phyloP scores from a whole-genome alignment of 2,888 invertebrate genomes.

The Iphiclides podalirius region DNA sequence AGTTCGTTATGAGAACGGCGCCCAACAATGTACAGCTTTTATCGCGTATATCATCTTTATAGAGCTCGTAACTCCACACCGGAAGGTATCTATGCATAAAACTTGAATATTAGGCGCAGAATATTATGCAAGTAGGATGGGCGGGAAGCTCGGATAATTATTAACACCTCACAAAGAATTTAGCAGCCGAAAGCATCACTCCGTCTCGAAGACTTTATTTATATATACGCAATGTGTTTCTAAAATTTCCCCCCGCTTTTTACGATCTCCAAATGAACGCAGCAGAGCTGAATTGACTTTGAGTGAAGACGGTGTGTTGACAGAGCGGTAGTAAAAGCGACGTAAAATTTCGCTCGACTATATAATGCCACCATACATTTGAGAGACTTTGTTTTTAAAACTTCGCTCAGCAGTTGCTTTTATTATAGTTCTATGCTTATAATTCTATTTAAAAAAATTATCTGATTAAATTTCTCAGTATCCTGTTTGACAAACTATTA shows the following conservation, averaged over 20 bases:
- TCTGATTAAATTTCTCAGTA: no score
- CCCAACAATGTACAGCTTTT: constrained; percentile 16
- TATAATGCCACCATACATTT: constrained; percentile 10
- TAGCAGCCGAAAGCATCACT: constrained; percentile 1
- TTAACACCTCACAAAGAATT: constrained; percentile 20
- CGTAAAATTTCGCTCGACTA: constrained; percentile 17
- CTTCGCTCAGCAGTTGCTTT: neutral
- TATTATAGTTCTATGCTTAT: no score
- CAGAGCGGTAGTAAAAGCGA: constrained; percentile 15
- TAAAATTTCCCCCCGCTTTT: constrained; percentile 10
- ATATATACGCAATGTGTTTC: constrained; percentile 13
- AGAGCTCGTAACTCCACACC: constrained; percentile 16
- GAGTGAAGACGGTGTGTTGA: constrained; percentile 9
- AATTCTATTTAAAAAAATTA: no score
- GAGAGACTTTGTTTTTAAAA: constrained; percentile 7
- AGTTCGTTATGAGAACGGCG: constrained; percentile 11
- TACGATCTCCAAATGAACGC: constrained; percentile 21
- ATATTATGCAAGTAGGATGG: constrained; percentile 12
- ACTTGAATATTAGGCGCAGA: constrained; percentile 17
- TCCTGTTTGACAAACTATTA: no score
- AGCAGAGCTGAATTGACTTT: constrained; percentile 20
- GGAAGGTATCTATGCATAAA: constrained; percentile 19
- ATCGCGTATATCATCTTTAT: constrained; percentile 13
- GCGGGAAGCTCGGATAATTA: no score
- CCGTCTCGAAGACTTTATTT: constrained; percentile 5